Base-by-base conservation (phyloP, 2,888 invertebrate species). In the Barypeithes pellucidus region DNA sequence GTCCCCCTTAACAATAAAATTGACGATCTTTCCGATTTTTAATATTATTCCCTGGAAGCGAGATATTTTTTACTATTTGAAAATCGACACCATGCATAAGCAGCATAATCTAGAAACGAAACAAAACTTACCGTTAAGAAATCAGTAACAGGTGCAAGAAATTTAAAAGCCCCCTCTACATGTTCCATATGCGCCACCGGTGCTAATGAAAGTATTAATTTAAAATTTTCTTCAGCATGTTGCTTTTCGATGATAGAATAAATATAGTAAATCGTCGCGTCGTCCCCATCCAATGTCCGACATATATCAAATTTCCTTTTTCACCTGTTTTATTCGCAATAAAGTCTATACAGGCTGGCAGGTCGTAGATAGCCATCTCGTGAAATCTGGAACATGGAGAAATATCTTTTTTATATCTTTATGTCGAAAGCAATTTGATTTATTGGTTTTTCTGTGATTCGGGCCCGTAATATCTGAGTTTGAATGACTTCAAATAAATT, bases 281-380 rank as follows among this genome's bases (percentile, higher is more conserved):
- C 0, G 94, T 92, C 0, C 96, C 96, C 91, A 96, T 95, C 0
- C 95, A 96, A 85, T 96, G 95, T 0, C 96, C 97, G 45, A 95
- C 87, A 82, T 95, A 96, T 79, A 90, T 89, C 20, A 93, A 79
- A 50, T 88, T 85, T 12, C 79, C 79, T 12, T 84, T 78, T 61
- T 87, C 85, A 0, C 87, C 84, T 0, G 90, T 90, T 12, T 75
- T 78, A 0, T 85, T 80, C 29, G 90, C 82, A 2, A 90, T 87
- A 78, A 93, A 92, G 83, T 96, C 93, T 73, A 97, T 90, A 80
- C 90, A 91, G 0, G 95, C 94, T 8, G 97, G 95, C 65, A 97
- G 82, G 85, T 98, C 97, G 81, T 93, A 90, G 45, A 91, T 84
- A 0, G 93, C 95, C 85, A 95, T 93, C 83, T 97, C 95, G 80